These are phyloP conservation scores for Cordylochernes scorpioides DNA, from an alignment of 2,888 invertebrate species.

Conservation along the genomic window DNA sequence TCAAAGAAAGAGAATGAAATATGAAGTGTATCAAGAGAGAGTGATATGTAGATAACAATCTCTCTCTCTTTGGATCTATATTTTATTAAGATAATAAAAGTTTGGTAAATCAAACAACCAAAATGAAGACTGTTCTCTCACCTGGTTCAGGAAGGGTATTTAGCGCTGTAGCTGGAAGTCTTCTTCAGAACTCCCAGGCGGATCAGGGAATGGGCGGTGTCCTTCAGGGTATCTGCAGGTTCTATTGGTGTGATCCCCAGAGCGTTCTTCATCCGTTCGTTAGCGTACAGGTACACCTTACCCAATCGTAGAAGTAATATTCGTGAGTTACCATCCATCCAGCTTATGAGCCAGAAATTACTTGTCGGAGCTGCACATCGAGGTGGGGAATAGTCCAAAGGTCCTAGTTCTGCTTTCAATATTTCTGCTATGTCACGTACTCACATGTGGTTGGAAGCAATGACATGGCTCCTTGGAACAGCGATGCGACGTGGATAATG, in stretches of 20 bases:
- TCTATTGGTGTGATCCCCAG: conserved; percentile 22
- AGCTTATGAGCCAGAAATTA: conserved; percentile 20
- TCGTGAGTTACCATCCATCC: conserved; percentile 23
- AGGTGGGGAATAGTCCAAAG: conserved; percentile 19
- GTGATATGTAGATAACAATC: too few relatives aligned
- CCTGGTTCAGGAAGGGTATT: too few relatives aligned
- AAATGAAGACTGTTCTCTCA: too few relatives aligned
- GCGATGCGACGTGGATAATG: too few relatives aligned
- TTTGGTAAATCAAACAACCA: too few relatives aligned
- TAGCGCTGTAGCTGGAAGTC: conserved; percentile 14
- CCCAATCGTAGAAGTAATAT: conserved; percentile 20
- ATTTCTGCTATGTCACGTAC: conserved; percentile 24
- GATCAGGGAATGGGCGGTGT: conserved; percentile 26
- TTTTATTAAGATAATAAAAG: too few relatives aligned
- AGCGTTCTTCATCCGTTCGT: conserved; percentile 22
- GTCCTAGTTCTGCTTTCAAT: conserved; percentile 15
- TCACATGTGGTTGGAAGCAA: conserved; percentile 13
- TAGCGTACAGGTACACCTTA: conserved; percentile 18
- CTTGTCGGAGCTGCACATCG: conserved; percentile 22
- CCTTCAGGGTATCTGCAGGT: conserved; percentile 22
- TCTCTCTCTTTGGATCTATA: too few relatives aligned
- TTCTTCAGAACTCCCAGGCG: conserved; percentile 24
- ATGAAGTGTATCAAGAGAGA: conserved; percentile 1
- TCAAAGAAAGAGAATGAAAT: not conserved
- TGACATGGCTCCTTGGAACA: too few relatives aligned